Evolutionary conservation across 1,140 invertebrate species (phyloP).

Genomic region (Choristoneura fumiferana): DNA sequence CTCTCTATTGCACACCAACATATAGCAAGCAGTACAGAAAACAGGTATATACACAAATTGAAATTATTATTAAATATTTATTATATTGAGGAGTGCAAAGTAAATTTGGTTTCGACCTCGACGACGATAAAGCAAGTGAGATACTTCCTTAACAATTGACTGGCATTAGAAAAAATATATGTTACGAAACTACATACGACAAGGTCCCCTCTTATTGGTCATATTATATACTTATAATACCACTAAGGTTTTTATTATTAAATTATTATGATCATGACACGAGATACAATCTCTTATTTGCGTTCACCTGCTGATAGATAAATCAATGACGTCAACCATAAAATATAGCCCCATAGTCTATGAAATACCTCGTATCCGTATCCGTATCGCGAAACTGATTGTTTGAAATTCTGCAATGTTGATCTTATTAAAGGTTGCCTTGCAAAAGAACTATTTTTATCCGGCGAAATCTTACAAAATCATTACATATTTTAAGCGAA

Average conservation of each 20-base stretch:
- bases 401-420: not conserved
- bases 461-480: not conserved
- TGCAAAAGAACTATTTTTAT: not conserved
- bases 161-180: no score
- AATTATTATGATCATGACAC: constrained; percentile 3
- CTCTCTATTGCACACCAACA: no score
- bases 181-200: not conserved
- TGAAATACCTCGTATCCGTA: no score
- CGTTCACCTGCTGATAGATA: constrained; percentile 19
- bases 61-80: no score
- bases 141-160: no score
- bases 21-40: no score
- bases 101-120: no score
- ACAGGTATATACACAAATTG: no score
- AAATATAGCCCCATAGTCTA: no score
- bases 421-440: constrained; percentile 4
- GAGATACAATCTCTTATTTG: constrained; percentile 13
- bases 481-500: not conserved
- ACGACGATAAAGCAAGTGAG: no score
- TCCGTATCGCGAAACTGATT: not conserved
- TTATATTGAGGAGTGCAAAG: no score
- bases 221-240: not conserved
- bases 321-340: not conserved
- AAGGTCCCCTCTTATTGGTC: not conserved
- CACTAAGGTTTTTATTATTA: constrained; percentile 4